Base-by-base conservation (phyloP, 2,888 invertebrate genomes). In the Andrena camellia region DNA sequence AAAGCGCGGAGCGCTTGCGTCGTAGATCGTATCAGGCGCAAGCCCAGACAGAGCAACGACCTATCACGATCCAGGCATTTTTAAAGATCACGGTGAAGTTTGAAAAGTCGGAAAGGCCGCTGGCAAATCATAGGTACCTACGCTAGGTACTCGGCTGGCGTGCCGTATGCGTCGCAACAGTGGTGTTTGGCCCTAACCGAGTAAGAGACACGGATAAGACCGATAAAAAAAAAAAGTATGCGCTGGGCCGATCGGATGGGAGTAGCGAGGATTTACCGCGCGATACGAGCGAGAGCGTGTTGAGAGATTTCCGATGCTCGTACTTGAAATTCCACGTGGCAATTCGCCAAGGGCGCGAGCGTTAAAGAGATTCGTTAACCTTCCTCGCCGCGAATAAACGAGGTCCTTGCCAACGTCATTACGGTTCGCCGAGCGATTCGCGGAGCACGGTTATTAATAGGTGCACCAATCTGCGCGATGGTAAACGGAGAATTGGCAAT, bases 251-350 rank as follows among this genome's bases (percentile, higher is more conserved):
- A 20, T 17, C 48, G 64, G 1, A 48, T 1, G 64, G 4, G 48
- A 42, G 67, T 17, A n/a, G 17, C n/a, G 7, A 10, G 62, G 62
- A 62, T 33, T 62, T 62, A 33, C 23, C 3, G 6, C 83, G 81
- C 84, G 84, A 68, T 78, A 73, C 81, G 52, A 48, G 48, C 60
- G 63, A 60, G 29, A 70, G 0, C 26, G 57, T 42, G 72, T 83
- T 78, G 67, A 66, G 72, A 66, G 70, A 63, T 76, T 80, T 77
- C 81, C 73, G 86, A 59, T 48, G 66, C 35, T 71, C 81, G 79
- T 83, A 81, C 84, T 88, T 85, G 86, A 85, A 78, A 88, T 86
- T 88, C 86, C 86, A 60, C 68, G 80, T 83, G 84, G 84, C 88
- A 77, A 64, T 70, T 62, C 85, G 83, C 85, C 85, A 86, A 88